Evolutionary conservation across 2,113 vertebrate genomes (phyloP), one percentile per base, ranked within the genome.

Genomic region (Sylvilagus bachmani): DNA sequence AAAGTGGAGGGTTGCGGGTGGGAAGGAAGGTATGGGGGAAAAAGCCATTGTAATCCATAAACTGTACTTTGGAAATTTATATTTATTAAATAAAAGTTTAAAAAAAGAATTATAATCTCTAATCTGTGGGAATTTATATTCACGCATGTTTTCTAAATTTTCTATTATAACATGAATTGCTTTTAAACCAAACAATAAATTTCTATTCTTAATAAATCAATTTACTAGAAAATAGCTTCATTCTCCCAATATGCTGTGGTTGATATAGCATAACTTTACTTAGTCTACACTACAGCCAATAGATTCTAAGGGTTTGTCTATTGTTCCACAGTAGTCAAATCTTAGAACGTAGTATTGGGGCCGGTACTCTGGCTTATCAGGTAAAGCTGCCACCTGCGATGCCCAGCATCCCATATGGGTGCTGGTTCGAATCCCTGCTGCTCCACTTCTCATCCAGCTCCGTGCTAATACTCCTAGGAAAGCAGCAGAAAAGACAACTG

Each of bases 161-260:
- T 87, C 58, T 83, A 89, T 79, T 17, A 89, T 22, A 64, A 82
- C 4, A 74, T 55, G 5, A 0, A 91, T 21, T 86, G 38, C 19
- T 79, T 94, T 90, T 62, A 83, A 82, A 61, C 79, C 33, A 93
- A 90, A 86, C 21, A 74, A 24, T 79, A 73, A 78, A 19, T 71
- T 95, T 85, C 66, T 80, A 77, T 75, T 90, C 92, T 86, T 92
- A 90, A 70, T 74, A 92, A 88, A 80, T 71, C 55, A 51, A 73
- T 27, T 44, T 81, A 89, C 7, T 44, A 55, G n/a, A 74, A 84
- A 93, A 79, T 44, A 87, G 24, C 29, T 94, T 10, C 64, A 80
- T 94, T 93, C 29, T 90, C 29, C 74, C 62, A 82, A 87, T 90
- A 64, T 73, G 38, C 27, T 86, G 17, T 86, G n/a, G 17, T 9